Base-by-base conservation (phyloP, 1,140 invertebrate species). In the Neodiprion lecontei region DNA sequence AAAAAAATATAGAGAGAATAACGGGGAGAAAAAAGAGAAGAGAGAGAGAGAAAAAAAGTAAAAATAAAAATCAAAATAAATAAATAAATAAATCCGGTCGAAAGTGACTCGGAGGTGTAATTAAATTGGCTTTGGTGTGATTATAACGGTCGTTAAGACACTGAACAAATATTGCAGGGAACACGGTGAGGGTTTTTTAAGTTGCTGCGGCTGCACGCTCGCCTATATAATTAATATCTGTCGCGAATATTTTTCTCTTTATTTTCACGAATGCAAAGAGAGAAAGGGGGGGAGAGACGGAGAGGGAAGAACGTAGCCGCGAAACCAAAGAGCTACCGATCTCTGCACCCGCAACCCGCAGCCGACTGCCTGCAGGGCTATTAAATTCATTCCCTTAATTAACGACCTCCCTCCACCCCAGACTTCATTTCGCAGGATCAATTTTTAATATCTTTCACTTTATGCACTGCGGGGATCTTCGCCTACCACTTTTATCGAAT, bases 131-230 rank as follows among this genome's bases (percentile, higher is more conserved):
- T 12, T 5, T 61, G 53, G 53, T 61, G 53, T 61, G 53, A 61
- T 61, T 61, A 61, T 61, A 61, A 61, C n/a, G 53, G 53, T 61
- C 53, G n/a, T 40, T 40, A 61, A 61, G 53, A 61, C 53, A 61
- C n/a, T 61, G n/a, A 61, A 61, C 53, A 61, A 61, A 17, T 61
- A 61, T 61, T 61, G 53, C 53, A 12, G n/a, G n/a, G 5, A 17
- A 9, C n/a, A 14, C n/a, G n/a, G n/a, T 61, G 53, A 61, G 53
- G 11, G 0, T 53, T 17, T 12, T 61, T 61, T 17, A 40, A 40
- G 28, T 1, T 40, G 28, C 28, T 40, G 28, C 28, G 28, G 28
- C 28, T 40, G 28, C 28, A 40, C 28, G 28, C 28, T 40, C 28
- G 53, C 53, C n/a, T 61, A 14, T 17, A 17, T 61, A 61, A 61